Percentiles rank a stretch among this genome's conserved stretches.
Evolutionary conservation across 1,140 invertebrate genomes (phyloP).

Genomic region (Drosophila nigrodunni): DNA sequence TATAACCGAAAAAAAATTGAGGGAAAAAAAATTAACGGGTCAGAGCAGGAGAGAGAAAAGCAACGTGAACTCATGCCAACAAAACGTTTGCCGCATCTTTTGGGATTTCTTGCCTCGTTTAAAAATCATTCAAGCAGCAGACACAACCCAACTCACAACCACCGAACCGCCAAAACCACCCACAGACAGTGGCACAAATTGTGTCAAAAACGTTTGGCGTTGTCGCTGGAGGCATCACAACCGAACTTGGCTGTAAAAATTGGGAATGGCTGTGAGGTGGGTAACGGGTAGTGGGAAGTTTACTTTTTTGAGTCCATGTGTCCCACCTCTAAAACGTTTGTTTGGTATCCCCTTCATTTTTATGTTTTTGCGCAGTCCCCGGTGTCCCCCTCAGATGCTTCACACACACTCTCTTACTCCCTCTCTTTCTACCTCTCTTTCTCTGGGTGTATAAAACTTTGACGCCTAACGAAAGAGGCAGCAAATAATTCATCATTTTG

Average conservation of each 20-base stretch:
- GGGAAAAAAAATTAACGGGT: slow-evolving; percentile 24
- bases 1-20: slow-evolving; percentile 41
- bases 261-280: not conserved
- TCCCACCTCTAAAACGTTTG: slow-evolving; percentile 70
- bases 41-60: slow-evolving; percentile 38
- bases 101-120: slow-evolving; percentile 82
- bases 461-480: slow-evolving; percentile 80
- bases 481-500: slow-evolving; percentile 82
- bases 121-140: slow-evolving; percentile 83
- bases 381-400: not conserved
- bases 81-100: slow-evolving; percentile 80
- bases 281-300: not conserved
- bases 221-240: slow-evolving; percentile 33
- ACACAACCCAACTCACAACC: slow-evolving; percentile 65
- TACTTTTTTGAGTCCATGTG: slow-evolving; percentile 6
- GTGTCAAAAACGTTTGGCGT: slow-evolving; percentile 76
- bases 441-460: slow-evolving; percentile 55
- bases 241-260: slow-evolving; percentile 7
- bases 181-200: slow-evolving; percentile 77
- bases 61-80: slow-evolving; percentile 73
- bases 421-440: too few relatives aligned
- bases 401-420: not conserved
- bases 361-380: slow-evolving; percentile 73
- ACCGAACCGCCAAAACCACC: slow-evolving; percentile 25
- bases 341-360: slow-evolving; percentile 69